phyloP scores from a whole-genome alignment of 2,888 invertebrate species.

The Falcaria lacertinaria region DNA sequence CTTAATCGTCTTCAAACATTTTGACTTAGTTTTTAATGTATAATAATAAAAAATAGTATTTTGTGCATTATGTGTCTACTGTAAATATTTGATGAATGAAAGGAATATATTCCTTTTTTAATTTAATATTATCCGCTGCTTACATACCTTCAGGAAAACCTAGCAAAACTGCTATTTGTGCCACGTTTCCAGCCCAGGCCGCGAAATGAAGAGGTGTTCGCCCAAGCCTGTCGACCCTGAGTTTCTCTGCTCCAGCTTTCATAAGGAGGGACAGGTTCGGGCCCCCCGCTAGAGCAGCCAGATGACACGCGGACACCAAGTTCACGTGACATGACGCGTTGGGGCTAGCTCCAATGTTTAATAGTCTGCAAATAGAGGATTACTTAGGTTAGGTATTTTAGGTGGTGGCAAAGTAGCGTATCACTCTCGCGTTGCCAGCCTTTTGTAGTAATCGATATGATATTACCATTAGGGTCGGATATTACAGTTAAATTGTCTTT shows the following conservation, averaged over 20 bases:
- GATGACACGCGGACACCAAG: slow-evolving; percentile 37
- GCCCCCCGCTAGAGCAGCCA: slow-evolving; percentile 43
- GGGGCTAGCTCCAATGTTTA: slow-evolving; percentile 30
- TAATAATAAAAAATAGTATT: too few species aligned
- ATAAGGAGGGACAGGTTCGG: slow-evolving; percentile 43
- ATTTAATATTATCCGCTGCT: too few species aligned
- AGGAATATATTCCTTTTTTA: too few species aligned
- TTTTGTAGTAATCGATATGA: too few species aligned
- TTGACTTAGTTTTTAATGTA: too few species aligned
- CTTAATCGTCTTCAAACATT: too few species aligned
- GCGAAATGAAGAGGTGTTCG: slow-evolving; percentile 58
- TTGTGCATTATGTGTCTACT: too few species aligned
- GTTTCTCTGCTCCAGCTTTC: slow-evolving; percentile 33
- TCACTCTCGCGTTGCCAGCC: too few species aligned
- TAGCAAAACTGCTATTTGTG: slow-evolving; percentile 35
- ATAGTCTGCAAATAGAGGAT: slow-evolving; percentile 20
- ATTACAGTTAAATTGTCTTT: too few species aligned
- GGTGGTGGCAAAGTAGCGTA: too few species aligned
- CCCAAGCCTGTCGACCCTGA: slow-evolving; percentile 41
- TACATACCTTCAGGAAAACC: slow-evolving; percentile 30
- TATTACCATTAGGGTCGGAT: too few species aligned
- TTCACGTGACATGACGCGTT: slow-evolving; percentile 29
- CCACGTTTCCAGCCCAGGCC: slow-evolving; percentile 44
- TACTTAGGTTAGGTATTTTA: background rate
- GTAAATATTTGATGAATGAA: too few species aligned